These are phyloP conservation scores for Hippocampus zosterae DNA, from an alignment of 2,113 vertebrate species.

Conservation along the genomic window DNA sequence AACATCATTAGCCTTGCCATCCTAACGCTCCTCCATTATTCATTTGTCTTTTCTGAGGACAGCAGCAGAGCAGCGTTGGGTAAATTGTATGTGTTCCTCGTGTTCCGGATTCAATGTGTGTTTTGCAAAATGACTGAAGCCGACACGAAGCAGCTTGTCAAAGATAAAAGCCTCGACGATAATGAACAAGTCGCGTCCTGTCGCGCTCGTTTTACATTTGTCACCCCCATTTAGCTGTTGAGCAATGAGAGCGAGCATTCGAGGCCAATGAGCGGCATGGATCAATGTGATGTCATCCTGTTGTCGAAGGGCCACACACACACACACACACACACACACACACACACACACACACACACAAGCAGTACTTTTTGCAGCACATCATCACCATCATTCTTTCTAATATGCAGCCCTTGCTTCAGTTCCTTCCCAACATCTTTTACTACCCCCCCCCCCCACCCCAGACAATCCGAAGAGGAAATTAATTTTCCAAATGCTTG, in stretches of 20 bases:
- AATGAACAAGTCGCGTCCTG: slow-evolving; percentile 38
- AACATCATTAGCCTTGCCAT: neutral
- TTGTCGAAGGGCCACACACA: neutral
- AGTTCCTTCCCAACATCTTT: neutral
- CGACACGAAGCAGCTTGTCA: slow-evolving; percentile 35
- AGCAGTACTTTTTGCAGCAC: slow-evolving; percentile 14
- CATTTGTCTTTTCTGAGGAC: neutral
- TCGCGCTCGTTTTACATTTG: slow-evolving; percentile 10
- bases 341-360: neutral
- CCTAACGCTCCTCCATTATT: slow-evolving; percentile 5
- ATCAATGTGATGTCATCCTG: neutral
- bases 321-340: neutral
- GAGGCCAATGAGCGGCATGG: neutral
- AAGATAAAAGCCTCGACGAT: slow-evolving; percentile 44
- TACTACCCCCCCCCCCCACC: neutral
- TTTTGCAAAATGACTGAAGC: slow-evolving; percentile 13
- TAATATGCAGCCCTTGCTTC: slow-evolving; percentile 14
- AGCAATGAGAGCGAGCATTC: neutral
- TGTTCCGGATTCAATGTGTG: slow-evolving; percentile 17
- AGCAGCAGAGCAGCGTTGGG: neutral
- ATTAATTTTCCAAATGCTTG: slow-evolving; percentile 6
- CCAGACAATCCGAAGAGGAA: slow-evolving; percentile 18
- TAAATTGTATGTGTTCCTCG: slow-evolving; percentile 8
- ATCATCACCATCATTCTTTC: slow-evolving; percentile 16
- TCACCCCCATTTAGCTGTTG: neutral